phyloP scores from a whole-genome alignment of 1,140 invertebrate species.

The Leucophenga varia region DNA sequence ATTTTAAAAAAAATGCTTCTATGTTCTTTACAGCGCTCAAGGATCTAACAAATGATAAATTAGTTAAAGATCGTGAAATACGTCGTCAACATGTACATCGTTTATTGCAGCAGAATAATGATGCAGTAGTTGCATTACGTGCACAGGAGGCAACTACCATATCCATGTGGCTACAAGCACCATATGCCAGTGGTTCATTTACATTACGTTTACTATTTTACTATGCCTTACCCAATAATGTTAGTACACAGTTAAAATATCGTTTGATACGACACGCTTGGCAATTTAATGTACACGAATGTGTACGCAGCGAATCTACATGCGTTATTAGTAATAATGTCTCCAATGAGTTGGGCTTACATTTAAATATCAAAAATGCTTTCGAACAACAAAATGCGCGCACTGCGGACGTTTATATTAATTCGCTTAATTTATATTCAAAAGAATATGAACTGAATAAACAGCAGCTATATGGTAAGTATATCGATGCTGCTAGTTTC shows the following conservation, averaged over 20 bases:
- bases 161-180: conserved; percentile 69
- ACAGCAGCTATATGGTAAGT: conserved; percentile 41
- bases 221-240: conserved; percentile 63
- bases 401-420: conserved; percentile 61
- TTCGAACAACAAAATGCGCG: conserved; percentile 66
- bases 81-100: conserved; percentile 60
- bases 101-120: conserved; percentile 51
- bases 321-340: conserved; percentile 58
- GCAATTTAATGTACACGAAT: conserved; percentile 69
- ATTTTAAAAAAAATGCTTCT: too few species aligned
- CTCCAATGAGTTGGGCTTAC: conserved; percentile 62
- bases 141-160: conserved; percentile 62
- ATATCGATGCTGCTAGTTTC: neutral
- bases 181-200: conserved; percentile 65
- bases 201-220: conserved; percentile 72
- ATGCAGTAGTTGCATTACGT: conserved; percentile 55
- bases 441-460: conserved; percentile 36
- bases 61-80: conserved; percentile 57
- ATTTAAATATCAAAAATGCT: conserved; percentile 66
- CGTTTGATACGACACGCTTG: conserved; percentile 69
- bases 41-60: conserved; percentile 46
- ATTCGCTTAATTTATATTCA: conserved; percentile 42
- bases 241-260: conserved; percentile 61
- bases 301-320: conserved; percentile 63
- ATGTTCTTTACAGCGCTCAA: conserved; percentile 34